Base-by-base conservation (phyloP, 2,888 invertebrate genomes). In the Phaonia tiefii region DNA sequence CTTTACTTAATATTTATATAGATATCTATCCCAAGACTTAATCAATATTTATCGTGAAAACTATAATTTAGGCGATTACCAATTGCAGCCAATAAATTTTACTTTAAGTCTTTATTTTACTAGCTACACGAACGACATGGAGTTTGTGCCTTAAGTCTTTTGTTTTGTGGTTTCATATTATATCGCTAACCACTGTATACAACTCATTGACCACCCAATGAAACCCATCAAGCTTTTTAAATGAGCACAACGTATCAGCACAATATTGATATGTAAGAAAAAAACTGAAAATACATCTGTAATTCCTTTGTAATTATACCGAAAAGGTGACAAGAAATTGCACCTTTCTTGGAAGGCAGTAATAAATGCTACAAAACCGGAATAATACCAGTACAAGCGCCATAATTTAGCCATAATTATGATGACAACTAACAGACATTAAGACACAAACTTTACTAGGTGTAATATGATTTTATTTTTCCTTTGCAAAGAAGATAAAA, bases 91-190 rank as follows among this genome's bases (percentile, higher is more conserved):
- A n/a, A n/a, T n/a, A n/a, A n/a, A n/a, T n/a, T n/a, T n/a, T n/a
- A n/a, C n/a, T n/a, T n/a, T n/a, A n/a, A n/a, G n/a, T n/a, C n/a
- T n/a, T n/a, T n/a, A n/a, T n/a, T n/a, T n/a, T n/a, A n/a, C n/a
- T n/a, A n/a, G n/a, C n/a, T n/a, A n/a, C n/a, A n/a, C n/a, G n/a
- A n/a, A n/a, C n/a, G n/a, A n/a, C n/a, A n/a, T 31, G 31, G 3
- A 31, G 67, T 66, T 20, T 51, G 49, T 75, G 37, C 60, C 58
- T 17, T 60, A 63, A 75, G 56, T 69, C 65, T 56, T 70, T 71
- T 10, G 54, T 65, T 65, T 58, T 31, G 31, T 8, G 4, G 0
- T n/a, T 8, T 17, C n/a, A n/a, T n/a, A n/a, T n/a, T n/a, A n/a
- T 25, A 58, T 58, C 58, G 5, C 17, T 4, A 7, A 20, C 20